phyloP scores from a whole-genome alignment of 2,888 invertebrate species.

The Athalia rosae region DNA sequence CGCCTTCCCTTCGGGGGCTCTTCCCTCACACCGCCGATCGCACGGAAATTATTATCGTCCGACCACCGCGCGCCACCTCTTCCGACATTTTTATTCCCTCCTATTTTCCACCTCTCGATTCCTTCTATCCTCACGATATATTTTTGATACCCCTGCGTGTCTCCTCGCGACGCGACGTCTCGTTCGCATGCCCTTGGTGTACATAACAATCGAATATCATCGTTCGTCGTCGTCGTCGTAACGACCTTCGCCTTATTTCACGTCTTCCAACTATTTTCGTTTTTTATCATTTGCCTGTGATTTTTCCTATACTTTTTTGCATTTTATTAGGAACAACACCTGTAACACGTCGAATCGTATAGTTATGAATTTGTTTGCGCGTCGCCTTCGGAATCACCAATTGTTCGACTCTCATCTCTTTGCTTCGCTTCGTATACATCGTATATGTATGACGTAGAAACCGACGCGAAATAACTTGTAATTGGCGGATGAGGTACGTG shows the following conservation, averaged over 20 bases:
- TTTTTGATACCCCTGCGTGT: background rate
- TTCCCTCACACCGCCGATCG: slow-evolving; percentile 56
- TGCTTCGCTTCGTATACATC: too few relatives aligned
- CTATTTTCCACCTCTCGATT: background rate
- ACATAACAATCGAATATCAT: background rate
- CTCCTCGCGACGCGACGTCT: background rate
- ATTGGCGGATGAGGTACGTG: slow-evolving; percentile 6
- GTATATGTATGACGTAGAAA: too few relatives aligned
- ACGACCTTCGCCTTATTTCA: background rate
- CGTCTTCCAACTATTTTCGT: too few relatives aligned
- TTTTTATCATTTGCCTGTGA: too few relatives aligned
- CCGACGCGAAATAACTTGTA: slow-evolving; percentile 17
- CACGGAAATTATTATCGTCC: slow-evolving; percentile 61
- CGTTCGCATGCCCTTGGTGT: background rate
- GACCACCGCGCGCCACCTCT: slow-evolving; percentile 52
- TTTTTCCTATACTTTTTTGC: background rate
- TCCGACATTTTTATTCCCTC: slow-evolving; percentile 47
- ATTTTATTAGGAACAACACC: background rate
- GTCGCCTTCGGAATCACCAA: too few relatives aligned
- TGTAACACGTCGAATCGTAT: background rate
- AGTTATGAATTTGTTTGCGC: background rate
- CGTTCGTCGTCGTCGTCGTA: too few relatives aligned
- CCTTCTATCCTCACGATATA: background rate
- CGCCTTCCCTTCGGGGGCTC: slow-evolving; percentile 45
- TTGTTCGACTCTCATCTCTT: too few relatives aligned